phyloP scores from a whole-genome alignment of 2,113 vertebrate species.

The Chaetodon auriga region DNA sequence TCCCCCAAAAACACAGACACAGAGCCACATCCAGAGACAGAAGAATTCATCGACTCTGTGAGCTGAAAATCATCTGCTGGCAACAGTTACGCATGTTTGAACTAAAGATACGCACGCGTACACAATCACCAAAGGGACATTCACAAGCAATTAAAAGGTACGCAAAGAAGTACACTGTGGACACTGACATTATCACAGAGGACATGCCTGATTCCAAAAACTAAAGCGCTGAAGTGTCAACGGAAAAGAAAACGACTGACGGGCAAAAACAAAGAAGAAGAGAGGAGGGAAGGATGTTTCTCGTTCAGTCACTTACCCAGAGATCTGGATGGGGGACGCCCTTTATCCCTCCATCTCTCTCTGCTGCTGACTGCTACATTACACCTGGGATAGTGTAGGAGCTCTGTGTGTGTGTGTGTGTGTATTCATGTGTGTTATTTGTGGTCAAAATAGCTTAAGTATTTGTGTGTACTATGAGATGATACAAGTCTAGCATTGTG shows the following conservation, averaged over 20 bases:
- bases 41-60: conserved; percentile 33
- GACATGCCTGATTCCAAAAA: conserved; percentile 42
- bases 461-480: too few relatives aligned
- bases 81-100: conserved; percentile 24
- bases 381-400: background rate
- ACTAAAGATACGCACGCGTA: conserved; percentile 32
- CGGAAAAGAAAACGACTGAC: conserved; percentile 30
- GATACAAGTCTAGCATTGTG: too few relatives aligned
- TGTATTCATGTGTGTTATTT: background rate
- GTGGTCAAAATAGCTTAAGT: too few relatives aligned
- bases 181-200: conserved; percentile 29
- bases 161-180: conserved; percentile 19
- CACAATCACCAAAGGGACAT: conserved; percentile 55
- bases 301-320: conserved; percentile 62
- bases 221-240: conserved; percentile 51
- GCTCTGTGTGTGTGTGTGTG: background rate
- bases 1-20: conserved; percentile 70
- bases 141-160: conserved; percentile 43
- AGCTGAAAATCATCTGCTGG: conserved; percentile 25
- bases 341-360: conserved; percentile 51
- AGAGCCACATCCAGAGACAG: conserved; percentile 57
- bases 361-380: background rate
- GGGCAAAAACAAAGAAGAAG: conserved; percentile 24
- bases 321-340: conserved; percentile 42
- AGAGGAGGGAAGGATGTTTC: conserved; percentile 27